Conservation (phyloP, 1,140 invertebrate species). For the Sogatella furcifera region DNA sequence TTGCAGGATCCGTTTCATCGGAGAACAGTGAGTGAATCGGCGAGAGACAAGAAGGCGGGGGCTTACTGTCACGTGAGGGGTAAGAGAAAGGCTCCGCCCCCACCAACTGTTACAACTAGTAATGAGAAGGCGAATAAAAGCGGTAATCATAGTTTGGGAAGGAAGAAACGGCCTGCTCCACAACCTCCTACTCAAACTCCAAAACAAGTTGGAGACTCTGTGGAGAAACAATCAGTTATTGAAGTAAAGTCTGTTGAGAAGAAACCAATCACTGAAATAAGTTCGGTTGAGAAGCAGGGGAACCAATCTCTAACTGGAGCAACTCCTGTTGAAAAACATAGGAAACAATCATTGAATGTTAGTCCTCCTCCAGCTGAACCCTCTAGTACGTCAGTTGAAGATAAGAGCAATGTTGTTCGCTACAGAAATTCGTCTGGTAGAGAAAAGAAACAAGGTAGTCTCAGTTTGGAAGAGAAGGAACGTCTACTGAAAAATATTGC, state of each 20-base stretch:
- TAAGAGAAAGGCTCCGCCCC: conserved; percentile 57
- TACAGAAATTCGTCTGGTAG: not conserved
- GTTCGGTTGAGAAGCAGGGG: too few relatives aligned
- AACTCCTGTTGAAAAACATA: too few relatives aligned
- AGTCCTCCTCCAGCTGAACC: too few relatives aligned
- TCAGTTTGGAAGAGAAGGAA: conserved; percentile 20
- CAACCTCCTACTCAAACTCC: conserved; percentile 36
- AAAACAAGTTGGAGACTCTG: not conserved
- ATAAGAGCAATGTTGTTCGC: too few relatives aligned
- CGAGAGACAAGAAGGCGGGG: conserved; percentile 34
- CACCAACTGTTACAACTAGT: conserved; percentile 36
- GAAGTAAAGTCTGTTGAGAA: too few relatives aligned
- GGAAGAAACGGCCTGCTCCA: conserved; percentile 47
- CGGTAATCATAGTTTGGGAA: conserved; percentile 29
- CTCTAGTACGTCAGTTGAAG: too few relatives aligned
- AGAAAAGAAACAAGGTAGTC: conserved; percentile 2
- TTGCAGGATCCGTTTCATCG: conserved; percentile 9
- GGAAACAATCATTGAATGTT: too few relatives aligned
- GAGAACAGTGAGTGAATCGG: conserved; percentile 42
- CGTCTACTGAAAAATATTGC: conserved; percentile 20
- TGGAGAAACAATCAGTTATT: too few relatives aligned
- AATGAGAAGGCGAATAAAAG: not conserved
- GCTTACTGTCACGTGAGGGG: conserved; percentile 53
- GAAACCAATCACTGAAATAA: too few relatives aligned
- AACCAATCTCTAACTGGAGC: too few relatives aligned